Conservation (phyloP, 2,113 vertebrate genomes). For the Bombycilla garrulus region DNA sequence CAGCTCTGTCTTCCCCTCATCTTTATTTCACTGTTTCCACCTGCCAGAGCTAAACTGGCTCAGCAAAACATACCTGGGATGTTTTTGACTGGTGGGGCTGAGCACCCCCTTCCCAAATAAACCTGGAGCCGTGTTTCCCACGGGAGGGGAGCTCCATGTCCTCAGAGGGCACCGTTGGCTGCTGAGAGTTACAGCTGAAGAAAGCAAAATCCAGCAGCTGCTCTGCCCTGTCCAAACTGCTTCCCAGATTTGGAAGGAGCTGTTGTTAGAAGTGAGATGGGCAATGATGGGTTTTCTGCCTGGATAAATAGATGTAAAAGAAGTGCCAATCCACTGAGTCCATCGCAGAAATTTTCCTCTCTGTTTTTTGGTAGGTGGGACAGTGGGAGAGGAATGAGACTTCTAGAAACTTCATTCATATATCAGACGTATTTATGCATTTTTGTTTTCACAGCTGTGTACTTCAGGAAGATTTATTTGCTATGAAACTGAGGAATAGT, state of each 20-base stretch:
- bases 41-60: not conserved
- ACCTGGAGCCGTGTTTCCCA: accelerated
- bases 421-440: not conserved
- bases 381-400: not conserved
- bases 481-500: not conserved
- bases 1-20: not conserved
- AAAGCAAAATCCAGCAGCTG: not conserved
- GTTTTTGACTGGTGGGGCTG: not conserved
- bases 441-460: not conserved
- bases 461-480: not conserved
- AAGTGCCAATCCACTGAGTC: not conserved
- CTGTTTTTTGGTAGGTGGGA: not conserved
- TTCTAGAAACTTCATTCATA: not conserved
- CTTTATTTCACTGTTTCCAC: not conserved
- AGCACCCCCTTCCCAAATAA: not conserved
- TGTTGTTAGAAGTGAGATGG: not conserved
- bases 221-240: not conserved
- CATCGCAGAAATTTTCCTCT: not conserved
- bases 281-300: not conserved
- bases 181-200: not conserved
- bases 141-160: accelerated
- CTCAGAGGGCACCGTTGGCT: accelerated
- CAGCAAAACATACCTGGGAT: not conserved
- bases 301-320: accelerated
- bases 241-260: not conserved